Conservation (phyloP, 2,888 invertebrate genomes). For the Hydroisotoma schaefferi region DNA sequence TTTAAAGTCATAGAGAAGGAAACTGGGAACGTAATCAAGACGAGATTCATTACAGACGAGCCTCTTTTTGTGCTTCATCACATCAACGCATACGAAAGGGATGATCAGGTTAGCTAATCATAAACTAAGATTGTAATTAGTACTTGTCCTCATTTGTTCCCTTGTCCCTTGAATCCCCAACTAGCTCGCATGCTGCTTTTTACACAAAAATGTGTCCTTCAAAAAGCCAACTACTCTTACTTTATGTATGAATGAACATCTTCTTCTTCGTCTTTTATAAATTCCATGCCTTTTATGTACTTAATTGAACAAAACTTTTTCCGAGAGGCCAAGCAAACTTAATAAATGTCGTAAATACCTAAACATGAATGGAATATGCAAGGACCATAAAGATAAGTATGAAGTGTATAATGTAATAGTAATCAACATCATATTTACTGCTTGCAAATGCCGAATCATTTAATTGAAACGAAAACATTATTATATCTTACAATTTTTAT, state of each 20-base stretch:
- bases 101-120: conserved; percentile 51
- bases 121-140: conserved; percentile 8
- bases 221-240: too few species aligned
- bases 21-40: conserved; percentile 52
- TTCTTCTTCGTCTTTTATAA: too few species aligned
- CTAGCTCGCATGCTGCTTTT: background rate
- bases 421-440: too few species aligned
- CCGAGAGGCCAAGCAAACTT: too few species aligned
- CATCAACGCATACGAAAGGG: conserved; percentile 57
- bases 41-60: conserved; percentile 52
- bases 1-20: conserved; percentile 53
- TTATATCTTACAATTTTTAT: conserved; percentile 1
- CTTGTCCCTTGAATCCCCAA: background rate
- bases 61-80: conserved; percentile 57
- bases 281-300: too few species aligned
- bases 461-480: conserved; percentile 2
- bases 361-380: too few species aligned
- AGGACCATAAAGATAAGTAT: too few species aligned
- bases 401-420: too few species aligned
- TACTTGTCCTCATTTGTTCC: conserved; percentile 16
- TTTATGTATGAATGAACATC: too few species aligned
- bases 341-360: too few species aligned
- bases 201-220: background rate
- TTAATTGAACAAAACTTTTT: too few species aligned
- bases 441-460: background rate